Evolutionary conservation across 2,888 invertebrate genomes (phyloP).

Genomic region (Biston stratarius): DNA sequence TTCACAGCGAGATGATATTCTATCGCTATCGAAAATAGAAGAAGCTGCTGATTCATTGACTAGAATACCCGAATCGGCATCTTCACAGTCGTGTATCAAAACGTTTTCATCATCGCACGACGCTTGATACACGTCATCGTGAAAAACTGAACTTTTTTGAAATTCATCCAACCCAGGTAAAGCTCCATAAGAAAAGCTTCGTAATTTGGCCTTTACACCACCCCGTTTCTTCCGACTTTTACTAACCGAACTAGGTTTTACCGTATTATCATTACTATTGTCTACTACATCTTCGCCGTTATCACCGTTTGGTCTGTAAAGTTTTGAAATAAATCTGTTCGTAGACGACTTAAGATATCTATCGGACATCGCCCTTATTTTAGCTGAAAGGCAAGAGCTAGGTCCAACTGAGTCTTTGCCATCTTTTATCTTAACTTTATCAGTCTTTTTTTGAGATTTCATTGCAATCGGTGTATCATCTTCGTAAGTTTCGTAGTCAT

Average conservation of each 20-base stretch:
- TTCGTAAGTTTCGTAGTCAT: constrained; percentile 78
- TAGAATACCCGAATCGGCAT: constrained; percentile 91
- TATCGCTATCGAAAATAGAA: constrained; percentile 87
- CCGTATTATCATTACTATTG: constrained; percentile 63
- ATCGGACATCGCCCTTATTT: constrained; percentile 91
- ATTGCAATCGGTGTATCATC: constrained; percentile 60
- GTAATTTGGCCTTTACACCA: constrained; percentile 83
- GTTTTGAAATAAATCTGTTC: constrained; percentile 89
- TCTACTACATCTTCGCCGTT: constrained; percentile 64
- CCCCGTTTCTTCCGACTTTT: constrained; percentile 76
- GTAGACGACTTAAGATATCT: constrained; percentile 90
- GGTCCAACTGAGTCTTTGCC: constrained; percentile 82
- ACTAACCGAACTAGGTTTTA: constrained; percentile 65
- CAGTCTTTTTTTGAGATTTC: constrained; percentile 81
- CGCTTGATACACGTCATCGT: constrained; percentile 85
- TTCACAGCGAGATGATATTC: constrained; percentile 83
- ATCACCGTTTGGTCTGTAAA: constrained; percentile 85
- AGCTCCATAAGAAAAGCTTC: constrained; percentile 92
- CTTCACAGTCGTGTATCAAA: constrained; percentile 88
- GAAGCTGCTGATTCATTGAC: constrained; percentile 91
- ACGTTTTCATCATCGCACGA: constrained; percentile 85
- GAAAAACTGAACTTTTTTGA: constrained; percentile 87
- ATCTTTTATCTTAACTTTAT: constrained; percentile 77
- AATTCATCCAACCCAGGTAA: constrained; percentile 91
- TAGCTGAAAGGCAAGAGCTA: constrained; percentile 89